Conservation (phyloP, 2,797 vertebrate species). For the Cirrhinus mrigala region DNA sequence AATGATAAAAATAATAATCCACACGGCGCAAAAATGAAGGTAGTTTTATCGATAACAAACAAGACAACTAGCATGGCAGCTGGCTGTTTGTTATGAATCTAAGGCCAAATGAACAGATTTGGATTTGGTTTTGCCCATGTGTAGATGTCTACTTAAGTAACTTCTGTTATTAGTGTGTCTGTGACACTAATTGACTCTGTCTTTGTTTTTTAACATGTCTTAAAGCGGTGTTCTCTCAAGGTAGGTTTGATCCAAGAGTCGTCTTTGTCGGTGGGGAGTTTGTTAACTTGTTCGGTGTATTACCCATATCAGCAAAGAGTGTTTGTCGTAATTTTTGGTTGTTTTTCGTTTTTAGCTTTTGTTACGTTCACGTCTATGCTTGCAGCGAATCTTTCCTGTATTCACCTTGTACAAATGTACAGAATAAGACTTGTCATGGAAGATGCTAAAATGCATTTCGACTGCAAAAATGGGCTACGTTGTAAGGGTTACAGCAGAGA, state of each 20-base stretch:
- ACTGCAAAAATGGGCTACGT: conserved; percentile 22
- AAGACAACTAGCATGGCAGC: neutral
- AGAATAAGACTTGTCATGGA: conserved; percentile 42
- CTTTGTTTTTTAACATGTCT: conserved; percentile 70
- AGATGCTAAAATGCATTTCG: conserved; percentile 27
- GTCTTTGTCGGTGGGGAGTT: conserved; percentile 63
- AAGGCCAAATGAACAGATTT: neutral
- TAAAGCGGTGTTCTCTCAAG: conserved; percentile 70
- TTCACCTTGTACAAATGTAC: conserved; percentile 31
- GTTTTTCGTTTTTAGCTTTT: conserved; percentile 36
- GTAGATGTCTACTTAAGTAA: conserved; percentile 35
- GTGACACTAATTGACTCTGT: conserved; percentile 67
- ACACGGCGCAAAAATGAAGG: neutral
- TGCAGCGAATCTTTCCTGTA: conserved; percentile 44
- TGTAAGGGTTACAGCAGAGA: conserved; percentile 27
- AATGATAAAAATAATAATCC: neutral
- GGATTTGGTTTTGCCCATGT: conserved; percentile 32
- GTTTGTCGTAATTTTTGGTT: conserved; percentile 58
- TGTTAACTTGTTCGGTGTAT: conserved; percentile 61
- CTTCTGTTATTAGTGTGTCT: conserved; percentile 48
- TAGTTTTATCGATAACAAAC: conserved; percentile 1
- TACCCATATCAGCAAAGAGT: conserved; percentile 58
- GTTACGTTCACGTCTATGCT: conserved; percentile 47
- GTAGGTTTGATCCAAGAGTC: conserved; percentile 64
- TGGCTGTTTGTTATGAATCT: neutral